Base-by-base conservation (phyloP, 2,797 vertebrate genomes). In the Spea hammondii region DNA sequence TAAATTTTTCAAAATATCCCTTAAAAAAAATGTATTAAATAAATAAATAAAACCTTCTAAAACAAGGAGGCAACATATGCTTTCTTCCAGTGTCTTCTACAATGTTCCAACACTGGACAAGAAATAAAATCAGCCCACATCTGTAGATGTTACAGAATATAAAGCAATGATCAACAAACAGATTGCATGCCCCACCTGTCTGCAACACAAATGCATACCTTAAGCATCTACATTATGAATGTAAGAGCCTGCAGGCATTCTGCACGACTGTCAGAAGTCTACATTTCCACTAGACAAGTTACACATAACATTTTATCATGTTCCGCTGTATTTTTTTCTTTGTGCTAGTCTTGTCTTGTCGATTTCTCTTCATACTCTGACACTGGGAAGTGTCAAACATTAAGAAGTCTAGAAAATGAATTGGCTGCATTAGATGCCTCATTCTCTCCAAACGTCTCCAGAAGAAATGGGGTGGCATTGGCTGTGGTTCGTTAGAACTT, bases 321-420 rank as follows among this genome's bases (percentile, higher is more conserved):
- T 13, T 59, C n/a, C n/a, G 11, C 55, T 11, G 12, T 59, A 13
- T 45, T 8, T 47, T 47, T 9, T 48, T 54, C 14, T 57, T 57
- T 73, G 53, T 51, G 67, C 60, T n/a, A 54, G 65, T 54, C 64
- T 17, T 55, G 62, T 65, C 69, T 78, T 78, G 76, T 53, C 32
- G 51, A n/a, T 46, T 72, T 51, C 48, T 17, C 72, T 11, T 51
- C 17, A 44, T 32, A 32, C 5, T 68, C 45, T 77, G 10, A 70
- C 67, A 50, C 14, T 4, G 5, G 13, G 5, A 50, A 51, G 64
- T 5, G 10, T 32, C 69, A 76, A 54, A 66, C 62, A 5, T 55
- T 71, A 48, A 49, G 60, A 65, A 60, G 10, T 50, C 48, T 14
- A 13, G 11, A 59, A 32, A 46, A 67, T 14, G 11, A 60, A 32